Evolutionary conservation across 2,888 invertebrate species (phyloP).

Genomic region (Synanthedon vespiformis): DNA sequence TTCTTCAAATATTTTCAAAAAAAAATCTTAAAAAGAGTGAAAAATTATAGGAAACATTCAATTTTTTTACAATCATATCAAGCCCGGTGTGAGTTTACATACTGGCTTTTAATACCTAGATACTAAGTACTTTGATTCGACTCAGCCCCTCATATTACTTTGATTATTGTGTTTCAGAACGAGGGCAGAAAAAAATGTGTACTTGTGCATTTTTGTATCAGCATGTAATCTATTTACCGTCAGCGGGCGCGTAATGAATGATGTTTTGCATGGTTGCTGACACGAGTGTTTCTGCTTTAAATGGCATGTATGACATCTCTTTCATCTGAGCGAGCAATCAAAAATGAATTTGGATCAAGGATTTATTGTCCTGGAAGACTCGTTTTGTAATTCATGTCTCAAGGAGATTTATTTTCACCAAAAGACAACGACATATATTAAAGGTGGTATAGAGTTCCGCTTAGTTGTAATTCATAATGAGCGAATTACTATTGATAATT

Average conservation of each 20-base stretch:
- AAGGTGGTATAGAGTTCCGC: too few relatives aligned
- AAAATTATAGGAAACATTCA: too few relatives aligned
- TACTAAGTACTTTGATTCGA: constrained; percentile 30
- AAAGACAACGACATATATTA: too few relatives aligned
- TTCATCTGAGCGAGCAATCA: constrained; percentile 40
- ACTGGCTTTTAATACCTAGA: too few relatives aligned
- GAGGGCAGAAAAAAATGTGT: constrained; percentile 45
- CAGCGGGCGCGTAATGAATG: constrained; percentile 55
- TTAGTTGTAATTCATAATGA: too few relatives aligned
- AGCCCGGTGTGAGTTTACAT: too few relatives aligned
- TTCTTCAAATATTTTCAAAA: too few relatives aligned
- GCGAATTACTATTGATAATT: too few relatives aligned
- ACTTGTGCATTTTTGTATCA: constrained; percentile 52
- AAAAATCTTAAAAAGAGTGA: too few relatives aligned
- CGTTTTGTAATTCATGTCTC: not conserved
- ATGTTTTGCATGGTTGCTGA: constrained; percentile 53
- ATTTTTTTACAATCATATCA: too few relatives aligned
- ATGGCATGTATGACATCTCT: constrained; percentile 34
- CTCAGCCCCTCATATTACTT: constrained; percentile 54
- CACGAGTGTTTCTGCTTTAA: constrained; percentile 45
- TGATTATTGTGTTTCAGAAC: constrained; percentile 63
- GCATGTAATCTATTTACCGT: constrained; percentile 63
- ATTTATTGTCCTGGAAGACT: not conserved
- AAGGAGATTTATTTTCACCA: not conserved
- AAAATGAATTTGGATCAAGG: constrained; percentile 30